Conservation (phyloP, 2,113 vertebrate genomes). For the Nothocercus julius region DNA sequence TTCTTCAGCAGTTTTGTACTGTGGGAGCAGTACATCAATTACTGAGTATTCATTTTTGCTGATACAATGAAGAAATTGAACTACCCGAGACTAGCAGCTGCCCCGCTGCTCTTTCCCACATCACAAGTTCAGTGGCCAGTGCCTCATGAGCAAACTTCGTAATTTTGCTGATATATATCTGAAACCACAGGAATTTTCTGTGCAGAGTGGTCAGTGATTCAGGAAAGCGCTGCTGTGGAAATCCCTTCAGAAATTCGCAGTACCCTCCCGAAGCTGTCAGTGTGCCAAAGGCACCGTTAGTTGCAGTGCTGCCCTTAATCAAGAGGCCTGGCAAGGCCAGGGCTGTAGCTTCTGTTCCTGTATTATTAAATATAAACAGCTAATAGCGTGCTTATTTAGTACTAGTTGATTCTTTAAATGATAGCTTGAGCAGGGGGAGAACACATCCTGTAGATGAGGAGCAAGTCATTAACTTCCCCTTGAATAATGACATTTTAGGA, state of each 20-base stretch:
- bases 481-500: constrained; percentile 23
- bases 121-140: background rate
- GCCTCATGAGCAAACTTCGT: background rate
- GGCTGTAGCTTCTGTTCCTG: constrained; percentile 37
- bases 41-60: background rate
- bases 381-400: constrained; percentile 37
- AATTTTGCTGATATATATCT: background rate
- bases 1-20: background rate
- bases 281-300: constrained; percentile 23
- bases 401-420: constrained; percentile 36
- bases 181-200: background rate
- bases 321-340: constrained; percentile 16
- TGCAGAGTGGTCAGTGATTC: background rate
- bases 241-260: background rate
- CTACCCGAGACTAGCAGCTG: background rate
- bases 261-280: constrained; percentile 7
- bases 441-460: background rate
- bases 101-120: background rate
- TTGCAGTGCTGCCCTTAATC: constrained; percentile 22
- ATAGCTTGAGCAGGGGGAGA: background rate
- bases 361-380: constrained; percentile 52
- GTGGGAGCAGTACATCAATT: background rate
- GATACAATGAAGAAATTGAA: background rate
- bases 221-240: background rate
- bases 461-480: constrained; percentile 21